Percentiles rank a stretch among this genome's conserved stretches.
Evolutionary conservation across 2,888 invertebrate species (phyloP).

Genomic region (Allolobophora icterica): DNA sequence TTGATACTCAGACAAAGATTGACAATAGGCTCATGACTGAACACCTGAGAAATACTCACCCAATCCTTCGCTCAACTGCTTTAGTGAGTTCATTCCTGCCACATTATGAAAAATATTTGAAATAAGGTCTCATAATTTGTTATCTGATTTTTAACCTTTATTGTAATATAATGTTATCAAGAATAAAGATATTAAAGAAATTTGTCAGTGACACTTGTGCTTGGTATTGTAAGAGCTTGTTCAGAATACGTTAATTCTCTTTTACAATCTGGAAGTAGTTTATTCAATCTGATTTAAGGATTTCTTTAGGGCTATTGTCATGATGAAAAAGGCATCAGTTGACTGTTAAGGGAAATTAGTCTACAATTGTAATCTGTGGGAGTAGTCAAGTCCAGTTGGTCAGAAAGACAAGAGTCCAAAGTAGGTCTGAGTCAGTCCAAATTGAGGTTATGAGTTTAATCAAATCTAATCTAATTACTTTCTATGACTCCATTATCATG

Average conservation of each 20-base stretch:
- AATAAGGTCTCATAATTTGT: neutral
- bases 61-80: neutral
- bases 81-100: neutral
- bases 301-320: neutral
- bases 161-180: neutral
- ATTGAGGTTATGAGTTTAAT: no score
- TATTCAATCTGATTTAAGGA: neutral
- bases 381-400: neutral
- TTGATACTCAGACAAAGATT: slow-evolving; percentile 17
- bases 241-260: neutral
- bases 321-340: no score
- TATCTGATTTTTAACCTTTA: neutral
- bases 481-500: no score
- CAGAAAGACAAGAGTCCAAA: neutral
- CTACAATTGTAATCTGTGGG: neutral
- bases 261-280: neutral
- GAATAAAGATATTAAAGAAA: neutral
- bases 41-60: neutral
- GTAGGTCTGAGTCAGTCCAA: no score
- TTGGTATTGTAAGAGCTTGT: neutral
- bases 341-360: neutral
- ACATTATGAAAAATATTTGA: no score
- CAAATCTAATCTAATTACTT: no score
- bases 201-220: neutral
- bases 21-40: neutral